phyloP scores from a whole-genome alignment of 2,888 invertebrate species.

The Pycnomerus fuliginosus region DNA sequence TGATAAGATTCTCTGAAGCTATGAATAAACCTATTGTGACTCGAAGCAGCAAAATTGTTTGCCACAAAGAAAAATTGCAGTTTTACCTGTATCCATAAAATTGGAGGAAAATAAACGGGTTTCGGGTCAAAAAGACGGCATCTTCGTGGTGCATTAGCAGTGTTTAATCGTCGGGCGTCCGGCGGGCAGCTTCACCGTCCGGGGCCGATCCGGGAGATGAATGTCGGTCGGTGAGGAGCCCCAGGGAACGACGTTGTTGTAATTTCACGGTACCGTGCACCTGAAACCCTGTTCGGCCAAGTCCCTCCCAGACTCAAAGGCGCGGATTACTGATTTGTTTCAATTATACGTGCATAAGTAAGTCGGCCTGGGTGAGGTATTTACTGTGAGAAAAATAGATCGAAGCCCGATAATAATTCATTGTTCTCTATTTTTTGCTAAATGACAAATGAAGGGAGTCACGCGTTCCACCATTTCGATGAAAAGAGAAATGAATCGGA shows the following conservation, averaged over 20 bases:
- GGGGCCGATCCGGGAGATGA: constrained; percentile 39
- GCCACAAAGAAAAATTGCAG: not conserved
- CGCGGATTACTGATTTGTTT: constrained; percentile 25
- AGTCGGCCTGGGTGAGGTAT: constrained; percentile 10
- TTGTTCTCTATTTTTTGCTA: constrained; percentile 5
- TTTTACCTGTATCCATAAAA: too few relatives aligned
- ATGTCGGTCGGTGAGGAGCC: constrained; percentile 39
- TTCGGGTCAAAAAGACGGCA: too few relatives aligned
- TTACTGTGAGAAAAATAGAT: too few relatives aligned
- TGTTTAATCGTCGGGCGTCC: constrained; percentile 8
- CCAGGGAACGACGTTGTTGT: constrained; percentile 53
- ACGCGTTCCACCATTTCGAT: constrained; percentile 20
- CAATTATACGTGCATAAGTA: constrained; percentile 22
- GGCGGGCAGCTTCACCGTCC: constrained; percentile 10
- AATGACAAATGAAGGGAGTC: constrained; percentile 21
- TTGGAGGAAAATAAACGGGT: too few relatives aligned
- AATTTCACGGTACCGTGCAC: constrained; percentile 63
- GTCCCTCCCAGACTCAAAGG: constrained; percentile 16
- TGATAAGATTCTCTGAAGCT: too few relatives aligned
- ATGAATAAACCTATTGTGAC: too few relatives aligned
- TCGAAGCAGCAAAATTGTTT: not conserved
- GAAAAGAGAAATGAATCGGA: constrained; percentile 24
- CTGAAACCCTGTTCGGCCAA: constrained; percentile 49
- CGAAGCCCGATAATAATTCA: constrained; percentile 6
- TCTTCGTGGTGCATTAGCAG: too few relatives aligned